Evolutionary conservation across 2,888 invertebrate species (phyloP), one percentile per base, ranked within the genome.

Genomic region (Homarus gammarus): DNA sequence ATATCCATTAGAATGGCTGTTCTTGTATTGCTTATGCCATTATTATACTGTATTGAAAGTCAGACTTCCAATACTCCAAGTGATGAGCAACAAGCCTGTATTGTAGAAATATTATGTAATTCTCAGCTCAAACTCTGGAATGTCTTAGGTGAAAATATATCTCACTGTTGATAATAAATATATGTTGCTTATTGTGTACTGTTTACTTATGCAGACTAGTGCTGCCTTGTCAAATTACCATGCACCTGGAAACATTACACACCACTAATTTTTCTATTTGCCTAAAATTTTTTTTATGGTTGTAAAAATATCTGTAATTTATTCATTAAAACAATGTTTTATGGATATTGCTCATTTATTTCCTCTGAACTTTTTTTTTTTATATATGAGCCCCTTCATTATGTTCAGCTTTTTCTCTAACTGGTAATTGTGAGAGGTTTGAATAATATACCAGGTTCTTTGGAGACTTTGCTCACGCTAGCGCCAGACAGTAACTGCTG

Each of bases 251-350:
- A 22, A 5, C 22, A 56, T 56, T 56, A 0, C 15, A 38, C 38
- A 75, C n/a, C n/a, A n/a, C 15, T 72, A 31, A 27, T 31, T 75
- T 75, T 75, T 75, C 33, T 75, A 75, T 15, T n/a, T 73, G 73
- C 38, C 36, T 73, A 73, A 44, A 38, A 73, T 73, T 72, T n/a
- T n/a, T 38, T 79, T 36, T 61, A 79, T 79, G 79, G 79, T 79
- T 79, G 79, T 79, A 79, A 79, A 61, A 61, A 36, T 56, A 61
- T 38, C 15, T 79, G 79, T 79, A 79, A 79, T 79, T 79, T 79
- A 79, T 79, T 79, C 56, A 79, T 56, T 61, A 79, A 79, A 78
- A 51, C n/a, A 56, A 79, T 79, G 56, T 79, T 79, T 79, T 61
- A 49, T 49, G n/a, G n/a, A n/a, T n/a, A n/a, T n/a, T n/a, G n/a